A percentile compares a stretch with the other conserved stretches of the same genome.
Evolutionary conservation across 2,888 invertebrate genomes (phyloP).

Genomic region (Spilarctia lutea): DNA sequence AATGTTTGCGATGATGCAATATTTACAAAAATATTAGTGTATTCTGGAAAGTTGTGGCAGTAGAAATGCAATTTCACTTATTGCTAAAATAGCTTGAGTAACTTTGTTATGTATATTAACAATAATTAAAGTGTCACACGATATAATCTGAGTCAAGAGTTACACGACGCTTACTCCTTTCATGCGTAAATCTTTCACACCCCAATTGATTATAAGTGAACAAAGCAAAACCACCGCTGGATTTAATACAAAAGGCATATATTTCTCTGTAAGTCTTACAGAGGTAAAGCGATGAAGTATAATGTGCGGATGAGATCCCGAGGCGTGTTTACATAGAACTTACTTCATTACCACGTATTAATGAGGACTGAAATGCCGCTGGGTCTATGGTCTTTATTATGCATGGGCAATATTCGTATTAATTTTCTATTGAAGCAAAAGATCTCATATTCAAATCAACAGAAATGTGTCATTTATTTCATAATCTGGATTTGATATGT

Average conservation of each 20-base stretch:
- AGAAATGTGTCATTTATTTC: slow-evolving; percentile 26
- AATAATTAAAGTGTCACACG: slow-evolving; percentile 71
- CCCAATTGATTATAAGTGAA: slow-evolving; percentile 56
- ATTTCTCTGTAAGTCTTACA: slow-evolving; percentile 59
- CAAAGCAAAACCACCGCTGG: slow-evolving; percentile 56
- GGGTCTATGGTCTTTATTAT: slow-evolving; percentile 69
- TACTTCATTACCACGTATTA: slow-evolving; percentile 82
- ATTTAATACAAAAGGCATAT: slow-evolving; percentile 61
- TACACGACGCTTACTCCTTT: slow-evolving; percentile 69
- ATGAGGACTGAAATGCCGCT: slow-evolving; percentile 72
- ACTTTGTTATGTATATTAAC: slow-evolving; percentile 56
- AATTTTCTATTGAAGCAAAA: slow-evolving; percentile 57
- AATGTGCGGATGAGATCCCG: slow-evolving; percentile 73
- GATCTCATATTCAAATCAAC: slow-evolving; percentile 29
- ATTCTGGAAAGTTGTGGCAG: no score
- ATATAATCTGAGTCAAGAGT: slow-evolving; percentile 73
- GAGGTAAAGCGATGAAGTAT: slow-evolving; percentile 70
- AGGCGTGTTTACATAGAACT: slow-evolving; percentile 83
- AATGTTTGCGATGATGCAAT: neutral
- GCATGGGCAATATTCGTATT: slow-evolving; percentile 59
- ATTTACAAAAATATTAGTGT: neutral
- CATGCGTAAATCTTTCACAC: slow-evolving; percentile 70
- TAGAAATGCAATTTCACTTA: slow-evolving; percentile 1
- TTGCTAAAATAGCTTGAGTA: neutral
- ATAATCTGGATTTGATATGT: slow-evolving; percentile 10